A percentile compares a stretch with the other conserved stretches of the same genome.
phyloP scores from a whole-genome alignment of 2,113 vertebrate genomes.

The Oostethus manadensis region DNA sequence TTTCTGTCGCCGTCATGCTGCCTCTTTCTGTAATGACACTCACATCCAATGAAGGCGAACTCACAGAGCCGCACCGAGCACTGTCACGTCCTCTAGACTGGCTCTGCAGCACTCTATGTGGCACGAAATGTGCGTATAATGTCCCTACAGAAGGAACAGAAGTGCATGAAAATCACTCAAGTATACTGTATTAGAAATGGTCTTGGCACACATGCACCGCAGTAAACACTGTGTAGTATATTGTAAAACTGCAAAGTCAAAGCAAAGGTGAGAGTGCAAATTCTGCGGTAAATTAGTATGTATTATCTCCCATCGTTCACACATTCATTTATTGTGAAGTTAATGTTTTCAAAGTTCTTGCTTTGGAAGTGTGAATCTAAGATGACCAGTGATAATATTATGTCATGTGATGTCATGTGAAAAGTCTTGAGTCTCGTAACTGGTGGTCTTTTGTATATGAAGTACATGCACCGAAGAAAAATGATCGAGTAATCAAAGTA shows the following conservation, averaged over 20 bases:
- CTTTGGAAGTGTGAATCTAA: too few species aligned
- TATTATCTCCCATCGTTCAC: too few species aligned
- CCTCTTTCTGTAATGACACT: constrained; percentile 20
- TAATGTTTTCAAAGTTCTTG: too few species aligned
- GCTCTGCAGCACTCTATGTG: constrained; percentile 18
- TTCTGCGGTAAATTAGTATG: background rate
- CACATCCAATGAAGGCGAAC: constrained; percentile 43
- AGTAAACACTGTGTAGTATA: background rate
- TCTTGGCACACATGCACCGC: background rate
- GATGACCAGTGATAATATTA: too few species aligned
- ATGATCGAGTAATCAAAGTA: too few species aligned
- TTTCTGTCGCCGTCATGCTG: constrained; percentile 24
- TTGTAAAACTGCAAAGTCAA: too few species aligned
- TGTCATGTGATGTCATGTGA: too few species aligned
- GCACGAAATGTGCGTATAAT: constrained; percentile 4
- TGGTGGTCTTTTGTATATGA: too few species aligned
- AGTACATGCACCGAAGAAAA: too few species aligned
- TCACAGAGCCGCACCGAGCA: constrained; percentile 15
- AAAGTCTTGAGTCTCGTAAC: too few species aligned
- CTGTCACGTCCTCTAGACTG: background rate
- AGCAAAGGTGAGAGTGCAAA: background rate
- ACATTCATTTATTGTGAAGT: too few species aligned
- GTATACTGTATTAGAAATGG: background rate
- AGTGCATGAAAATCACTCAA: constrained; percentile 6
- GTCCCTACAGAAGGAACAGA: constrained; percentile 8